Evolutionary conservation across 2,888 invertebrate species (phyloP), one percentile per base, ranked within the genome.

Genomic region (Coleophora deauratella): DNA sequence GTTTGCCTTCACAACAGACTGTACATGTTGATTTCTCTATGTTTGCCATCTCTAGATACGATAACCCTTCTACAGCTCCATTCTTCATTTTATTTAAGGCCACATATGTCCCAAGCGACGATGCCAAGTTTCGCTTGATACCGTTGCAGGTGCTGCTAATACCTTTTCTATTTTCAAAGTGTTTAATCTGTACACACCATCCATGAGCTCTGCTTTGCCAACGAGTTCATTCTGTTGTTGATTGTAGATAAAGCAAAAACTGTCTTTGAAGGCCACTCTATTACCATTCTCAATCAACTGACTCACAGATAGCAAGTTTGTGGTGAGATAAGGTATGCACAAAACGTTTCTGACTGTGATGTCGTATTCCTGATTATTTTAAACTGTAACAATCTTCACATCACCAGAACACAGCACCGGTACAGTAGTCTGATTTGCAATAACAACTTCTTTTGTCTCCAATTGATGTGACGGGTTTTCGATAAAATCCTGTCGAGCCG

Each of bases 261-360:
- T 38, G 0, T 33, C 8, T 0, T 1, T 13, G 28, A 54, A 54
- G 0, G 1, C 0, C 0, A 54, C 50, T 21, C 27, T 46, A 27
- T 51, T 54, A 0, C 50, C 47, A 11, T 41, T 47, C 3, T 30
- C 28, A 4, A 53, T 45, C 1, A 56, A 30, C 36, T 52, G 40
- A 33, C 61, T 59, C 0, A 59, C 55, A 0, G 48, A 50, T 27
- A 52, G 39, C 11, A 51, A 41, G 12, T 52, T 50, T n/a, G 45
- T 46, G 0, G 48, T 44, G 1, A 61, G 28, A 6, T 37, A 45
- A 8, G 55, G 58, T 1, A 58, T 45, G 37, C 51, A 61, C 11
- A 57, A 36, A 1, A 57, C 51, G 10, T 45, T 35, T 13, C 46
- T 38, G 0, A 55, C 41, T 4, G 27, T 27, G 0, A 54, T 39